Base-by-base conservation (phyloP, 2,113 vertebrate genomes). In the Crotalus tigris region DNA sequence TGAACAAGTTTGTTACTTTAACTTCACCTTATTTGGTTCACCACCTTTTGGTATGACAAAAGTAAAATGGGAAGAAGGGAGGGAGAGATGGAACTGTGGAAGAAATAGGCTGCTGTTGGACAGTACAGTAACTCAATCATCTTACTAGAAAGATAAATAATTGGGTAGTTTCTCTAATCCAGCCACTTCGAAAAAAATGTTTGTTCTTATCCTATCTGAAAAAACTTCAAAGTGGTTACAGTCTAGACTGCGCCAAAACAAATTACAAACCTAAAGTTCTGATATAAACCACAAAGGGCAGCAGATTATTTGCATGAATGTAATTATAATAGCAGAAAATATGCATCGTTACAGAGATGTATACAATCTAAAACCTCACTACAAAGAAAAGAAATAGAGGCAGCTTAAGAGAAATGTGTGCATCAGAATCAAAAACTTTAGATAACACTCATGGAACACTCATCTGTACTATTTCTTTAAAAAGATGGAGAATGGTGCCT, bases 171-270 rank as follows among this genome's bases (percentile, higher is more conserved):
- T 96, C 96, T 93, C 94, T 95, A 96, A 96, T 97, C 94, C 93
- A 95, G 92, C 94, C 96, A 96, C 95, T 97, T 96, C 89, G 96
- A 95, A 95, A 96, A 39, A 97, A 97, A 96, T 95, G 97, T 97
- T 97, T 97, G 97, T 97, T 96, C 96, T 97, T 95, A 93, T 97
- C 96, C 96, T 97, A 96, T 96, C 97, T 97, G 96, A 94, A 97
- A 96, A 91, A 94, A 97, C 97, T 98, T 98, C 98, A 98, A 98
- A 98, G 98, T 97, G 91, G 95, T 96, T 97, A 97, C 96, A 2
- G 98, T 98, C 98, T 98, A 98, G 98, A 97, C 98, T 98, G 96
- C 97, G 98, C 98, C 98, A 98, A 95, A 96, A 97, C 93, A 95
- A 98, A 98, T 99, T 98, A 98, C 96, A 91, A 97, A 98, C 97